Percentiles rank a stretch among this genome's conserved stretches.
phyloP scores from a whole-genome alignment of 1,140 invertebrate genomes.

The Aphelinus atriplicis region DNA sequence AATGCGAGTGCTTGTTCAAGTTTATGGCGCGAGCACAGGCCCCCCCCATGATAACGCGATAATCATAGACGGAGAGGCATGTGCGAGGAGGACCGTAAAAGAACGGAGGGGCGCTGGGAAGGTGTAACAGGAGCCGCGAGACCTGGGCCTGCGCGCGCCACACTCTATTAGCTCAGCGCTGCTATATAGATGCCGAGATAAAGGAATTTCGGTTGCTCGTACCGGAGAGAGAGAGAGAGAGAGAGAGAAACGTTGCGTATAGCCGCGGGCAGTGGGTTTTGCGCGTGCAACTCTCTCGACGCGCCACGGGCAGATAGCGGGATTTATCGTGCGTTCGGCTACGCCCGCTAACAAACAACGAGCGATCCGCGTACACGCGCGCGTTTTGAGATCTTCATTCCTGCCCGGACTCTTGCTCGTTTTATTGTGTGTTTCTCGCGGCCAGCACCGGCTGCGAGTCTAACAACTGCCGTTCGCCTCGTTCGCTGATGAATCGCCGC shows the following conservation, averaged over 20 bases:
- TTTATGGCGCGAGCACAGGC: not conserved
- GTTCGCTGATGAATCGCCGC: slow-evolving; percentile 4
- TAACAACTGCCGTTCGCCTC: not conserved
- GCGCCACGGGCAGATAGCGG: not conserved
- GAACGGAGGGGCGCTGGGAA: slow-evolving; percentile 2
- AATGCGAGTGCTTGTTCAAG: not conserved
- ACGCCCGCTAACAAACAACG: not conserved
- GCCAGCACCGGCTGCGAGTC: not conserved
- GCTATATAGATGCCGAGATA: slow-evolving; percentile 42
- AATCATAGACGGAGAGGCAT: slow-evolving; percentile 6
- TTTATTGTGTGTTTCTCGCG: not conserved
- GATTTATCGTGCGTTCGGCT: not conserved
- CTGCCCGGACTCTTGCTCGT: not conserved
- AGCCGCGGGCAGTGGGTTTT: too few species aligned
- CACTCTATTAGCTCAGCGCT: slow-evolving; percentile 43
- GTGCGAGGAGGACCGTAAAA: slow-evolving; percentile 11
- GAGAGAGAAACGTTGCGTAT: too few species aligned
- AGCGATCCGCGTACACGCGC: not conserved
- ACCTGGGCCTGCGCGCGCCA: not conserved
- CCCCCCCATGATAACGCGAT: slow-evolving; percentile 7
- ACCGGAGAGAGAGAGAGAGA: too few species aligned
- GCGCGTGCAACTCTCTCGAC: too few species aligned
- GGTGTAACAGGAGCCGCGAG: not conserved
- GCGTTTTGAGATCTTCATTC: slow-evolving; percentile 11
- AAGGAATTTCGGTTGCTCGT: slow-evolving; percentile 36